A percentile compares a stretch with the other conserved stretches of the same genome.
Evolutionary conservation across 1,140 invertebrate species (phyloP).

Genomic region (Cephus cinctus): DNA sequence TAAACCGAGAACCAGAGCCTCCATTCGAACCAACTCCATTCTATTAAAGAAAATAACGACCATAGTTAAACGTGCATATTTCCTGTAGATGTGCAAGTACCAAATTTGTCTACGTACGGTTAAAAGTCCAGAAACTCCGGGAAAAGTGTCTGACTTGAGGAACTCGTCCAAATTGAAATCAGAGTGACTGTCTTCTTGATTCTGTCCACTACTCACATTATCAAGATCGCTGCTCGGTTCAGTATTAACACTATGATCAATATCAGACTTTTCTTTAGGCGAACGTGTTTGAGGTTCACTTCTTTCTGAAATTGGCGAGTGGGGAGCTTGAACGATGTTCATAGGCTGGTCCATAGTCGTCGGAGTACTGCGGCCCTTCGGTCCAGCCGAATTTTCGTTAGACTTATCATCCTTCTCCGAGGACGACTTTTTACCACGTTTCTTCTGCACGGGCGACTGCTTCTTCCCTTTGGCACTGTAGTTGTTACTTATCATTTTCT

Average conservation of each 20-base stretch:
- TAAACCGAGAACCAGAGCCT: constrained; percentile 62
- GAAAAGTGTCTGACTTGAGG: constrained; percentile 66
- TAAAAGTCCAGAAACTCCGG: constrained; percentile 61
- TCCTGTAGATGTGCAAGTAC: not conserved
- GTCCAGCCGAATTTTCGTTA: constrained; percentile 30
- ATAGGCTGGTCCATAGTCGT: constrained; percentile 42
- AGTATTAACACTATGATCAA: constrained; percentile 22
- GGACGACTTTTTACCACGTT: constrained; percentile 41
- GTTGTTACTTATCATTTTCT: constrained; percentile 39
- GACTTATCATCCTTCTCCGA: constrained; percentile 40
- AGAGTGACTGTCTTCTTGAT: constrained; percentile 31
- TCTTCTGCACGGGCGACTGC: constrained; percentile 48
- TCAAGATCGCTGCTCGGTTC: constrained; percentile 26
- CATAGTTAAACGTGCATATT: constrained; percentile 10
- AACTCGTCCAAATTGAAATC: constrained; percentile 76
- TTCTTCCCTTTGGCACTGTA: constrained; percentile 48
- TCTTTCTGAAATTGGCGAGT: constrained; percentile 47
- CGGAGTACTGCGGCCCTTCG: constrained; percentile 49
- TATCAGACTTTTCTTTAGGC: constrained; percentile 30
- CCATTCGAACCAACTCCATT: constrained; percentile 59
- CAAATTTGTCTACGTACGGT: constrained; percentile 51
- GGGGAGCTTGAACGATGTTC: constrained; percentile 33
- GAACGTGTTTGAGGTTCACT: constrained; percentile 19
- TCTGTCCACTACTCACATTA: constrained; percentile 18
- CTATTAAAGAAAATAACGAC: constrained; percentile 41